Evolutionary conservation across 2,888 invertebrate species (phyloP).

Genomic region (Drosophila bunnanda): DNA sequence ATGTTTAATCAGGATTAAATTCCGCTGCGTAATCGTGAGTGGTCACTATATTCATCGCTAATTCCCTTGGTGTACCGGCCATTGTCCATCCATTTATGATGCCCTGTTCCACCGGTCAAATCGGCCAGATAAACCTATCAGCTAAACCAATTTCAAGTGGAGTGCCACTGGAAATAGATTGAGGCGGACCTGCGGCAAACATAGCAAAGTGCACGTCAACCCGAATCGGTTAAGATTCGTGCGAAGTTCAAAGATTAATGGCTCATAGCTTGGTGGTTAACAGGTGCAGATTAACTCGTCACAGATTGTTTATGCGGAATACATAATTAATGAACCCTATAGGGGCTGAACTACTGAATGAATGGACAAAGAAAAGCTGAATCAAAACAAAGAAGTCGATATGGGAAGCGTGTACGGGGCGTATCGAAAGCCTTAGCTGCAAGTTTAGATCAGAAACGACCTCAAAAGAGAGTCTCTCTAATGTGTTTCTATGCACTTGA

Average conservation of each 20-base stretch:
- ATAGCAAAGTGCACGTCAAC: constrained; percentile 39
- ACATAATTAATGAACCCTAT: constrained; percentile 26
- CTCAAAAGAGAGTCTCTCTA: neutral
- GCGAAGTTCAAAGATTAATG: constrained; percentile 46
- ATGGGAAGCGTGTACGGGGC: neutral
- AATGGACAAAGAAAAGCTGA: constrained; percentile 21
- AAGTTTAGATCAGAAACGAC: neutral
- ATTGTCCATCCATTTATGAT: constrained; percentile 38
- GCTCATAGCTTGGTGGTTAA: constrained; percentile 9
- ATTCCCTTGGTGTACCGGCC: constrained; percentile 10
- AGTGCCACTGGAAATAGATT: constrained; percentile 37
- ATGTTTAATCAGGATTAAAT: neutral
- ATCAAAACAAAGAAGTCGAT: constrained; percentile 59
- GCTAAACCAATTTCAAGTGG: constrained; percentile 43
- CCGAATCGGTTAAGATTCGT: constrained; percentile 30
- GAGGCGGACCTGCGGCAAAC: constrained; percentile 19
- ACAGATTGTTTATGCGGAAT: constrained; percentile 18
- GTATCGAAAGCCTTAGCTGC: neutral
- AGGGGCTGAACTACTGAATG: constrained; percentile 39
- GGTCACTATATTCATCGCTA: neutral
- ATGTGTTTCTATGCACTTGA: neutral
- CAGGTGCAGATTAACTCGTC: constrained; percentile 17
- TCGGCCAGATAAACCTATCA: constrained; percentile 64
- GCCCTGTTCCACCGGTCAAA: constrained; percentile 43
- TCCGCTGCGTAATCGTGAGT: constrained; percentile 17